These are phyloP conservation scores for Parapristionchus giblindavisi DNA, from an alignment of 2,888 invertebrate species.

Conservation along the genomic window DNA sequence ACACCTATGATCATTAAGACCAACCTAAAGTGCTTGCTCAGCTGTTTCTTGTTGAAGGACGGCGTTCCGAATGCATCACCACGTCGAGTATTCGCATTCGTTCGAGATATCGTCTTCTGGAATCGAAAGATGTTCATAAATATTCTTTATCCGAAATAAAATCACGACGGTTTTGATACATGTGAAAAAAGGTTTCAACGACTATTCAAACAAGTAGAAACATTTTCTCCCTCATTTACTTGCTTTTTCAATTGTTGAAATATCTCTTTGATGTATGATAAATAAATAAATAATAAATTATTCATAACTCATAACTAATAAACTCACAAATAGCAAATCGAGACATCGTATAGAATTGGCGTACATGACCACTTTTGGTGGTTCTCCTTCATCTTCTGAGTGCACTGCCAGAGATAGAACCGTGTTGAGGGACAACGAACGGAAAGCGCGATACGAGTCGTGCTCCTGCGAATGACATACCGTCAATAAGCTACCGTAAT, in stretches of 20 bases:
- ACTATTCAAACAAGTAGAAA: no score
- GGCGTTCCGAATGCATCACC: slow-evolving; percentile 87
- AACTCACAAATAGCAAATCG: slow-evolving; percentile 78
- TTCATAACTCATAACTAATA: no score
- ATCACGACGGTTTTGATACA: neutral
- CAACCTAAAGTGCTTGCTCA: slow-evolving; percentile 82
- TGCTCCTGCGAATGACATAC: no score
- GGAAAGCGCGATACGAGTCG: slow-evolving; percentile 92
- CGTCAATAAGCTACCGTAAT: no score
- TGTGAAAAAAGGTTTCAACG: neutral
- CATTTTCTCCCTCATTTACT: neutral
- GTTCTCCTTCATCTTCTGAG: slow-evolving; percentile 52
- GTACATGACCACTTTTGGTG: slow-evolving; percentile 66
- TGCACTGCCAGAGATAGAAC: slow-evolving; percentile 77
- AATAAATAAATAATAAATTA: no score
- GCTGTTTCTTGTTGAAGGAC: slow-evolving; percentile 85
- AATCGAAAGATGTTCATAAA: neutral
- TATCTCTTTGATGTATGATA: no score
- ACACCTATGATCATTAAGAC: slow-evolving; percentile 30
- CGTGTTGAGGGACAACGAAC: slow-evolving; percentile 85
- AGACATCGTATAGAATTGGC: slow-evolving; percentile 69
- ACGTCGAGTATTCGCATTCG: slow-evolving; percentile 91
- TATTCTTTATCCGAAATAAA: neutral
- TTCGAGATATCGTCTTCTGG: slow-evolving; percentile 79
- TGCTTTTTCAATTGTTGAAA: no score